Conservation (phyloP, 2,888 invertebrate genomes). For the Stenoptilia bipunctidactyla region DNA sequence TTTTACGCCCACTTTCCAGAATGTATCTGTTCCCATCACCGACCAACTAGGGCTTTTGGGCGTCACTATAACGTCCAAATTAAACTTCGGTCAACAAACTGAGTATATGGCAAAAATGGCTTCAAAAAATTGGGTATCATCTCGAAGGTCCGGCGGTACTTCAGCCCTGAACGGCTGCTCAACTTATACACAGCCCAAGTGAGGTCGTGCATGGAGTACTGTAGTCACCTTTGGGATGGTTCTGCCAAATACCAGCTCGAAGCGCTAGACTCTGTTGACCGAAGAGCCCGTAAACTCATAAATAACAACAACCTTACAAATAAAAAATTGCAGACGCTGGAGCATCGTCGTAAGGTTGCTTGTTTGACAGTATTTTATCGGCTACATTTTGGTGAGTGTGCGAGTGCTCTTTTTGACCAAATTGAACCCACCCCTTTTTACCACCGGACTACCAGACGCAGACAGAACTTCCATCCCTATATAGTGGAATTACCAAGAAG, state of each 20-base stretch:
- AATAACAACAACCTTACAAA: background rate
- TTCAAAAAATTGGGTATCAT: background rate
- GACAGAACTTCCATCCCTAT: background rate
- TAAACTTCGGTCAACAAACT: slow-evolving; percentile 1
- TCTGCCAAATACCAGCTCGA: slow-evolving; percentile 1
- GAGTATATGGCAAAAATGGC: slow-evolving; percentile 1
- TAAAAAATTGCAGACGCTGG: background rate
- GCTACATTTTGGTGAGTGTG: background rate
- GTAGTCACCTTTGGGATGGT: slow-evolving; percentile 2
- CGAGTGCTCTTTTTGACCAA: background rate
- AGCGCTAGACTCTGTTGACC: background rate
- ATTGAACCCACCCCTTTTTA: background rate
- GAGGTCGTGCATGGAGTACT: background rate
- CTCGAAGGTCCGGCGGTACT: background rate
- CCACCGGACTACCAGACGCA: background rate
- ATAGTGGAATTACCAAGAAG: background rate
- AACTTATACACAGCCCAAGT: background rate
- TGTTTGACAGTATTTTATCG: background rate
- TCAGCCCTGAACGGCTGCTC: background rate
- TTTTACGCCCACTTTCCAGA: slow-evolving; percentile 1
- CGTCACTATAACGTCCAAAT: background rate
- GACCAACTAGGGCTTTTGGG: background rate
- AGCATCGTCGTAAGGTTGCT: background rate
- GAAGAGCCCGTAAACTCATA: background rate
- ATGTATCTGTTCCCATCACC: background rate